These are phyloP conservation scores for Heterocephalus glaber DNA, from an alignment of 2,113 vertebrate species.

Conservation along the genomic window DNA sequence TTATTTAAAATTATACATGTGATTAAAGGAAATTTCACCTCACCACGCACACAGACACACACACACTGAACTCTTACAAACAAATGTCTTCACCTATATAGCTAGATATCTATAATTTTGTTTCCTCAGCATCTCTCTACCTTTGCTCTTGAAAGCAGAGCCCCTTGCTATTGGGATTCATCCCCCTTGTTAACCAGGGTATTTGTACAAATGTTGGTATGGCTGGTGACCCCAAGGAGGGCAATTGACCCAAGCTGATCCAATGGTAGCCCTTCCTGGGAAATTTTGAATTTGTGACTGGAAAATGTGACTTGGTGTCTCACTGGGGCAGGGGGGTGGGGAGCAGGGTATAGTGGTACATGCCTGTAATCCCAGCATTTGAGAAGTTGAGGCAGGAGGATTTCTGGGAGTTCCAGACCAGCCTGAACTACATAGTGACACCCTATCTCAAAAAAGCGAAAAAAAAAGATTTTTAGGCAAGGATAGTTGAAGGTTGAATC, in stretches of 20 bases:
- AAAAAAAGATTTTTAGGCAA: not conserved
- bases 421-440: not conserved
- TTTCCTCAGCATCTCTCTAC: not conserved
- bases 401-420: not conserved
- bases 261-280: not conserved
- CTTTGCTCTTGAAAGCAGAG: not conserved
- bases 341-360: not conserved
- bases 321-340: not conserved
- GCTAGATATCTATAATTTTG: not conserved
- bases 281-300: not conserved
- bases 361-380: not conserved
- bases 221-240: not conserved
- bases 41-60: not conserved
- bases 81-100: not conserved
- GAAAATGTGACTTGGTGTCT: not conserved
- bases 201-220: not conserved
- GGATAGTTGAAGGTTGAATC: not conserved
- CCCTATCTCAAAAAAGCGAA: not conserved
- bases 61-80: not conserved
- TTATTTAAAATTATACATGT: conserved; percentile 15
- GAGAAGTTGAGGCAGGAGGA: not conserved
- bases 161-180: not conserved
- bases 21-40: not conserved
- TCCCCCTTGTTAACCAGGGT: not conserved
- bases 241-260: not conserved